Conservation (phyloP, 2,797 vertebrate genomes). For the Hypotaenidia philippensis region DNA sequence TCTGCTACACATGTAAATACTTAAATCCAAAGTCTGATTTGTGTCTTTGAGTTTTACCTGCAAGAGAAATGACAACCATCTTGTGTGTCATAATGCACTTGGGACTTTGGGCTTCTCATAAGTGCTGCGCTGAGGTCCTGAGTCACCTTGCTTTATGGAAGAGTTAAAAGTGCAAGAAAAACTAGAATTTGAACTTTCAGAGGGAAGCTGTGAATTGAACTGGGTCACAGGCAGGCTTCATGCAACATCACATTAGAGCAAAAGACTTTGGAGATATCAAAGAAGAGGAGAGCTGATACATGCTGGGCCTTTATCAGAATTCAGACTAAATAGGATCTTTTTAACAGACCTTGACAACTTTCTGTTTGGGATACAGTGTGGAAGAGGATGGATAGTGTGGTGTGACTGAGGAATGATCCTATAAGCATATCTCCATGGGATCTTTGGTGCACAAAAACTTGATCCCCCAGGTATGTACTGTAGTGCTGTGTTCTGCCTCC, state of each 20-base stretch:
- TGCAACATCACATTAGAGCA: not conserved
- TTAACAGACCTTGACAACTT: not conserved
- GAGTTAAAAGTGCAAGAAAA: not conserved
- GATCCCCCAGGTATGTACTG: not conserved
- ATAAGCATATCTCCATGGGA: not conserved
- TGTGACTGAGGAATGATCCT: not conserved
- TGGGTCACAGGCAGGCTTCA: not conserved
- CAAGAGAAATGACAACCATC: not conserved
- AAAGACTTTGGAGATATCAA: not conserved
- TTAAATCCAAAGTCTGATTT: not conserved
- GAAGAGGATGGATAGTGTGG: not conserved
- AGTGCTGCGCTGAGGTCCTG: not conserved
- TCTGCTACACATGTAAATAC: not conserved
- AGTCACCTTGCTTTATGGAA: not conserved
- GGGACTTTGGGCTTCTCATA: not conserved
- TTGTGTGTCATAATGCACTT: not conserved
- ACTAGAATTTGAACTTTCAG: not conserved
- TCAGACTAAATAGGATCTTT: not conserved
- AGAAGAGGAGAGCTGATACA: accelerated
- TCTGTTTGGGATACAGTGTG: not conserved
- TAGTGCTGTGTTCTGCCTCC: not conserved
- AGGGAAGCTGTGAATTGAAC: not conserved
- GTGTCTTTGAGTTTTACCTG: not conserved
- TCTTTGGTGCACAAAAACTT: not conserved
- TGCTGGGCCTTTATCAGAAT: not conserved